phyloP scores from a whole-genome alignment of 2,888 invertebrate species.

The Lutraria lutraria region DNA sequence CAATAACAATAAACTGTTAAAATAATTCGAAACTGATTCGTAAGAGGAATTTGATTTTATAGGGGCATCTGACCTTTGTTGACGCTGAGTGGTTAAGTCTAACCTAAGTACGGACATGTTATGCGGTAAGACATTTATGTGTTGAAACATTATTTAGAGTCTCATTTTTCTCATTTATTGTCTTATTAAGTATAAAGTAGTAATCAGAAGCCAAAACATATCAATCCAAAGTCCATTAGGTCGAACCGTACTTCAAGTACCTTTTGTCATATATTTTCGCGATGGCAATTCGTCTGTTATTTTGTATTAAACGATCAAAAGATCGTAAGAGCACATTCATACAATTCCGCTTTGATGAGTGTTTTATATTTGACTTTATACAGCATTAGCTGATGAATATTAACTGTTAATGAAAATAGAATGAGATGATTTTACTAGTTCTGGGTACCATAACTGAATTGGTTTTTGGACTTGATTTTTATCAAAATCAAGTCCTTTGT shows the following conservation, averaged over 20 bases:
- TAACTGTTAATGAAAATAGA: no score
- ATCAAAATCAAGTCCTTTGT: no score
- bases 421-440: no score
- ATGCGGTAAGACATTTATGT: not conserved
- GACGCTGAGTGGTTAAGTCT: not conserved
- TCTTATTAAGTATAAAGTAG: no score
- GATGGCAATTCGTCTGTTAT: not conserved
- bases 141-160: not conserved
- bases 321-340: not conserved
- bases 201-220: not conserved
- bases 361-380: not conserved
- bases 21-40: not conserved
- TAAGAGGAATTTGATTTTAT: not conserved
- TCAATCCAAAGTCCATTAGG: not conserved
- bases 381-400: not conserved
- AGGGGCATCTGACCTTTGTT: not conserved
- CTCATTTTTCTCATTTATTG: no score
- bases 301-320: not conserved
- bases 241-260: not conserved
- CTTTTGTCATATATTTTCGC: slow-evolving; percentile 1
- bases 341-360: no score
- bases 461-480: no score
- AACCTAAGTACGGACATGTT: not conserved
- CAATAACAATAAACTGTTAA: not conserved
- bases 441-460: no score